phyloP scores from a whole-genome alignment of 2,888 invertebrate genomes.

The Amphiduros pacificus region DNA sequence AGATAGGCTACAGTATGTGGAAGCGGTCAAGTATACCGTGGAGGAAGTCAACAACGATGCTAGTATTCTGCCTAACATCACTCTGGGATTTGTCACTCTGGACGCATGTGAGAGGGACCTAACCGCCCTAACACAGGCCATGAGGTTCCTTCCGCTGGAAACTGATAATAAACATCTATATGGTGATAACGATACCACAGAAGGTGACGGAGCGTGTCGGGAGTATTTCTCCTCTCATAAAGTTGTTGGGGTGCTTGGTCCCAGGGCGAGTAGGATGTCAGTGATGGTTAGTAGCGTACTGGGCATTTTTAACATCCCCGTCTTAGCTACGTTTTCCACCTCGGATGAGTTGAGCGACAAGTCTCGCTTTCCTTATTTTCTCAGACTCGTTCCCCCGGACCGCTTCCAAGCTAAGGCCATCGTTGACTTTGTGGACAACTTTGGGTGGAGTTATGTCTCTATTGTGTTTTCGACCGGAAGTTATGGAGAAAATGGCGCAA shows the following conservation, averaged over 20 bases:
- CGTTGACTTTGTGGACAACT: slow-evolving; percentile 4
- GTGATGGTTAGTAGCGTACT: slow-evolving; percentile 22
- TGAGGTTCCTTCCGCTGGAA: not conserved
- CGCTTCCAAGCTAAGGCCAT: slow-evolving; percentile 27
- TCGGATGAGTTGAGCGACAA: slow-evolving; percentile 45
- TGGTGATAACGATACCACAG: not conserved
- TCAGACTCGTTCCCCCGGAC: slow-evolving; percentile 45
- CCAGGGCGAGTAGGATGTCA: slow-evolving; percentile 10
- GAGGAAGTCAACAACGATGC: not conserved
- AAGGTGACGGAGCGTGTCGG: not conserved
- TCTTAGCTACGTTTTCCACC: slow-evolving; percentile 56
- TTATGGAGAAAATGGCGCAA: slow-evolving; percentile 17
- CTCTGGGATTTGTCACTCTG: not conserved
- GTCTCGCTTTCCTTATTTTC: slow-evolving; percentile 38
- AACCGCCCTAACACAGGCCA: not conserved
- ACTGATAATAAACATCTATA: not conserved
- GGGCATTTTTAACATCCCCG: slow-evolving; percentile 63
- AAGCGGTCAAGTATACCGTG: not conserved
- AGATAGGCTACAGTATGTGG: not conserved
- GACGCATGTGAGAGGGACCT: not conserved
- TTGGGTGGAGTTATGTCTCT: slow-evolving; percentile 12
- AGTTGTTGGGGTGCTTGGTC: slow-evolving; percentile 24
- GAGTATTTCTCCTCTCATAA: not conserved
- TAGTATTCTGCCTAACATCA: not conserved
- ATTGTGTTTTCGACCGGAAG: slow-evolving; percentile 13